Conservation (phyloP, 2,797 vertebrate species). For the Echiichthys vipera region DNA sequence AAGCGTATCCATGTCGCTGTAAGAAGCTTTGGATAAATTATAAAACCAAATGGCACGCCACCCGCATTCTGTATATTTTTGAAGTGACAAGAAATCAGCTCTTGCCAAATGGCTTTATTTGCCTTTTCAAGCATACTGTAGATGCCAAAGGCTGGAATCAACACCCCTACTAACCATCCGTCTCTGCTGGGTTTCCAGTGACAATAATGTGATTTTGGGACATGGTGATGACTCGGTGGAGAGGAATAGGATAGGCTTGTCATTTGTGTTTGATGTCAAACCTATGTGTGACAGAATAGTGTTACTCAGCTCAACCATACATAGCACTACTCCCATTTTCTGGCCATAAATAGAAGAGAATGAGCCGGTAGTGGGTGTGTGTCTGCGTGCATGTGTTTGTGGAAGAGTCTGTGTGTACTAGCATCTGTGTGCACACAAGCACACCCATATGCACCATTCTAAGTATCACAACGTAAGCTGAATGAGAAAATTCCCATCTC, state of each 20-base stretch:
- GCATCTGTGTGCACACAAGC: conserved; percentile 31
- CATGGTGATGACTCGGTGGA: conserved; percentile 84
- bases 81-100: conserved; percentile 74
- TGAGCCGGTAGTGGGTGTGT: conserved; percentile 61
- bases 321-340: conserved; percentile 77
- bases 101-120: conserved; percentile 80
- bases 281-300: conserved; percentile 84
- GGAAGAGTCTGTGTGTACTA: conserved; percentile 41
- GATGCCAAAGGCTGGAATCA: conserved; percentile 80
- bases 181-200: conserved; percentile 75
- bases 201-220: conserved; percentile 86
- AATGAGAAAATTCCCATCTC: conserved; percentile 73
- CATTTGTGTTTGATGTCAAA: conserved; percentile 84
- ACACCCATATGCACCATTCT: conserved; percentile 56
- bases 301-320: conserved; percentile 83
- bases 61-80: conserved; percentile 71
- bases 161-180: conserved; percentile 76
- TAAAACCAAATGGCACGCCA: conserved; percentile 68
- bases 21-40: conserved; percentile 78
- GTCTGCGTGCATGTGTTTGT: conserved; percentile 48
- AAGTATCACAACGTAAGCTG: conserved; percentile 73
- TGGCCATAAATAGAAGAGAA: conserved; percentile 80
- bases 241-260: conserved; percentile 83
- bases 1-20: conserved; percentile 55
- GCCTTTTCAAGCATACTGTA: conserved; percentile 75